Evolutionary conservation across 2,113 vertebrate genomes (phyloP).

Genomic region (Malurus elegans): DNA sequence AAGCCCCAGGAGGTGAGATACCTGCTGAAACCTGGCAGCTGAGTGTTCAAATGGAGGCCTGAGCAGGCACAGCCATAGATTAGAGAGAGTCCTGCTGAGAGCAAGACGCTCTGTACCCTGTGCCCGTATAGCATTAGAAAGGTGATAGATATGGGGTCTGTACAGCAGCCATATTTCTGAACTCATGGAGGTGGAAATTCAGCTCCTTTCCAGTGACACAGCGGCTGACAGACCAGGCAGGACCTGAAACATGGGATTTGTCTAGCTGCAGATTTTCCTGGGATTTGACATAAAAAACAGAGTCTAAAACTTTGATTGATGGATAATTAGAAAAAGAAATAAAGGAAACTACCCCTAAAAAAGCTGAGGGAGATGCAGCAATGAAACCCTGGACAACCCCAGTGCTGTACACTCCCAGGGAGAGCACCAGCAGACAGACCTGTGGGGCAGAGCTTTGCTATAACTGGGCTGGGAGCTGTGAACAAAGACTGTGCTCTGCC

Average conservation of each 20-base stretch:
- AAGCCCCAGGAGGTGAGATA: not conserved
- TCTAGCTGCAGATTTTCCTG: not conserved
- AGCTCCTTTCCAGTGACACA: not conserved
- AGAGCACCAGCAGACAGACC: not conserved
- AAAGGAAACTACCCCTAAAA: not conserved
- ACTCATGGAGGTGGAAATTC: not conserved
- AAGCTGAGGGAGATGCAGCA: not conserved
- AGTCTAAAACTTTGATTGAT: not conserved
- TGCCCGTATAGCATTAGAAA: not conserved
- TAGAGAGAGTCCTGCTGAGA: not conserved
- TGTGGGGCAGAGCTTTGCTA: accelerated
- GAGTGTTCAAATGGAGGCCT: not conserved
- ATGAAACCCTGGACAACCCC: not conserved
- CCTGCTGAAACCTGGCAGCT: not conserved
- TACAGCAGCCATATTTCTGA: not conserved
- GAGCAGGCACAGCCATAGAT: not conserved
- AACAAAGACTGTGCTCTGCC: not conserved
- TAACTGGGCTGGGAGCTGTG: not conserved
- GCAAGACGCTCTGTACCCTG: not conserved
- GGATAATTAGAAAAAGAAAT: not conserved
- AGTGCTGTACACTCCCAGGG: not conserved
- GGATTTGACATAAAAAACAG: not conserved
- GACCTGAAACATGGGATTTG: not conserved
- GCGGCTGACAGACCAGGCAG: not conserved
- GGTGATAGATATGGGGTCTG: not conserved